phyloP scores from a whole-genome alignment of 2,113 vertebrate species.

The Strix aluco region DNA sequence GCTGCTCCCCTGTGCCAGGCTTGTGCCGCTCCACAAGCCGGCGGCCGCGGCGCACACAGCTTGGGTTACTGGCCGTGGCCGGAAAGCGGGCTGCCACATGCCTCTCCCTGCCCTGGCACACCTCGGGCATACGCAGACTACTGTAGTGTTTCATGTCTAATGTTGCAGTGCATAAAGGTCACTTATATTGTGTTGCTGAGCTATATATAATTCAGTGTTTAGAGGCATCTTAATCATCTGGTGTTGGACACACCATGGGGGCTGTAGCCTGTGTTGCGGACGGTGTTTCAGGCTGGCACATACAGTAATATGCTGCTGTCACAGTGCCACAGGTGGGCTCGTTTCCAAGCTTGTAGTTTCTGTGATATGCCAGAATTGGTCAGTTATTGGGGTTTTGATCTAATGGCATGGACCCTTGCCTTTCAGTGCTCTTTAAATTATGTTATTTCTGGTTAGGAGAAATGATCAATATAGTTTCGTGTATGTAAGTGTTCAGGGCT shows the following conservation, averaged over 20 bases:
- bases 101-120: background rate
- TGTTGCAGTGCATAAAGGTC: background rate
- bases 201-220: constrained; percentile 44
- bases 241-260: background rate
- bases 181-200: constrained; percentile 23
- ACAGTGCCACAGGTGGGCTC: background rate
- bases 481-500: background rate
- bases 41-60: background rate
- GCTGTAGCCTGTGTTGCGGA: background rate
- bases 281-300: background rate
- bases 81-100: background rate
- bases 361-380: background rate
- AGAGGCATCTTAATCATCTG: background rate
- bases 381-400: background rate
- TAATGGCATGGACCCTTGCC: background rate
- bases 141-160: background rate
- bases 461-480: fast-evolving
- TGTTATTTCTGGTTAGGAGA: background rate
- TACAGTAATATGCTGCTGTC: background rate
- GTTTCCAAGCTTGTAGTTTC: background rate
- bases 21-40: background rate
- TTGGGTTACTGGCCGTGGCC: background rate
- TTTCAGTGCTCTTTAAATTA: background rate
- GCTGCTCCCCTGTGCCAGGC: background rate
- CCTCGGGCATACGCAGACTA: fast-evolving